These are phyloP conservation scores for Centropyge bicolor DNA, from an alignment of 2,797 vertebrate species.

Conservation along the genomic window DNA sequence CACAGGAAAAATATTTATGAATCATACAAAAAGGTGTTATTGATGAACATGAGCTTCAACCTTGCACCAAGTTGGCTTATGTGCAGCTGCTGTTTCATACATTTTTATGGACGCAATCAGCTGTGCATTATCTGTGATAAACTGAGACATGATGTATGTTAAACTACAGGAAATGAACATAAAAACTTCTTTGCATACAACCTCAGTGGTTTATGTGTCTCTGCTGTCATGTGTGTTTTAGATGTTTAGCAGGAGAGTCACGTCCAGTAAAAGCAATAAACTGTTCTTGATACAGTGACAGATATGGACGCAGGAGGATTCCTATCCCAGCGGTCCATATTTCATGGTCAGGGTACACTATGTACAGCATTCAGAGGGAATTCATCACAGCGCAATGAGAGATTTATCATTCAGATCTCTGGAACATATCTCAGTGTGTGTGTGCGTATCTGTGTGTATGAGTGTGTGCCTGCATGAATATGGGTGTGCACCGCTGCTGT, in stretches of 20 bases:
- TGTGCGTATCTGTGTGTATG: slow-evolving; percentile 17
- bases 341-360: slow-evolving; percentile 70
- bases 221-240: slow-evolving; percentile 31
- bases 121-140: slow-evolving; percentile 25
- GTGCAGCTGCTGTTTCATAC: slow-evolving; percentile 14
- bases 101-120: slow-evolving; percentile 39
- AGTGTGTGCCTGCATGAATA: slow-evolving; percentile 6
- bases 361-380: slow-evolving; percentile 65
- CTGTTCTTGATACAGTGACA: slow-evolving; percentile 57
- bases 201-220: slow-evolving; percentile 33
- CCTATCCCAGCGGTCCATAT: slow-evolving; percentile 64
- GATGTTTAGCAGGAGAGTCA: slow-evolving; percentile 66
- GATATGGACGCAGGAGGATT: slow-evolving; percentile 61
- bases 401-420: slow-evolving; percentile 73
- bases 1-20: slow-evolving; percentile 20
- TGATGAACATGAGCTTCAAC: slow-evolving; percentile 3
- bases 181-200: slow-evolving; percentile 24
- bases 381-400: slow-evolving; percentile 67
- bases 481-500: slow-evolving; percentile 23
- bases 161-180: slow-evolving; percentile 35
- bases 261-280: slow-evolving; percentile 72
- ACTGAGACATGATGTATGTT: slow-evolving; percentile 32
- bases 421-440: slow-evolving; percentile 41
- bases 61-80: neutral
- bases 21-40: slow-evolving; percentile 3